phyloP scores from a whole-genome alignment of 2,113 vertebrate genomes.

The Eonycteris spelaea region DNA sequence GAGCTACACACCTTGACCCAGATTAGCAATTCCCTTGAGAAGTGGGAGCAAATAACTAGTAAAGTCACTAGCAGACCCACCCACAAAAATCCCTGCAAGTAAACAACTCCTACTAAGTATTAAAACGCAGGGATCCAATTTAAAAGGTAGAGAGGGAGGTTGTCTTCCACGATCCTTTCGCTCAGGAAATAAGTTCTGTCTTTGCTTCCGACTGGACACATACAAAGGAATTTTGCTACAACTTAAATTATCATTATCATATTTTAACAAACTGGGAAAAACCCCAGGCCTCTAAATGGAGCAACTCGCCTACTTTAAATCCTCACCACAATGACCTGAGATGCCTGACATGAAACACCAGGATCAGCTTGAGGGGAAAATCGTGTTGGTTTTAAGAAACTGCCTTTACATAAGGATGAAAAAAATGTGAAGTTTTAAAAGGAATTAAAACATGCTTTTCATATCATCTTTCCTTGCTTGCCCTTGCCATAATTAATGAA shows the following conservation, averaged over 20 bases:
- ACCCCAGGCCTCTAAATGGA: too few relatives aligned
- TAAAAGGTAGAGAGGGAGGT: too few relatives aligned
- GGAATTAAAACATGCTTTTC: slow-evolving; percentile 22
- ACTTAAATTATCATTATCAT: too few relatives aligned
- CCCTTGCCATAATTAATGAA: background rate
- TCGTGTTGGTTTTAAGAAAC: slow-evolving; percentile 45
- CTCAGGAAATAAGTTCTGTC: too few relatives aligned
- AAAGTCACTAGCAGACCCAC: background rate
- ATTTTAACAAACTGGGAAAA: too few relatives aligned
- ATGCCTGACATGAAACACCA: slow-evolving; percentile 51
- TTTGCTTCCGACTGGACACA: too few relatives aligned
- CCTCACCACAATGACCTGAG: slow-evolving; percentile 46
- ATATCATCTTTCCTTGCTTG: background rate
- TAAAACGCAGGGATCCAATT: too few relatives aligned
- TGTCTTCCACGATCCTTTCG: too few relatives aligned
- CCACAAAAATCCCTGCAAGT: background rate
- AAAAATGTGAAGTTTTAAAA: background rate
- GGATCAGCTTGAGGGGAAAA: background rate
- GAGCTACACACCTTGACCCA: background rate
- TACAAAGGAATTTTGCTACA: too few relatives aligned
- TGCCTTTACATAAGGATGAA: background rate
- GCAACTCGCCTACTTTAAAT: slow-evolving; percentile 55
- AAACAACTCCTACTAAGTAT: background rate
- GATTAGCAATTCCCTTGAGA: background rate
- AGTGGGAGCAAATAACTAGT: background rate